Evolutionary conservation across 2,888 invertebrate species (phyloP).

Genomic region (Morinoia aosen): DNA sequence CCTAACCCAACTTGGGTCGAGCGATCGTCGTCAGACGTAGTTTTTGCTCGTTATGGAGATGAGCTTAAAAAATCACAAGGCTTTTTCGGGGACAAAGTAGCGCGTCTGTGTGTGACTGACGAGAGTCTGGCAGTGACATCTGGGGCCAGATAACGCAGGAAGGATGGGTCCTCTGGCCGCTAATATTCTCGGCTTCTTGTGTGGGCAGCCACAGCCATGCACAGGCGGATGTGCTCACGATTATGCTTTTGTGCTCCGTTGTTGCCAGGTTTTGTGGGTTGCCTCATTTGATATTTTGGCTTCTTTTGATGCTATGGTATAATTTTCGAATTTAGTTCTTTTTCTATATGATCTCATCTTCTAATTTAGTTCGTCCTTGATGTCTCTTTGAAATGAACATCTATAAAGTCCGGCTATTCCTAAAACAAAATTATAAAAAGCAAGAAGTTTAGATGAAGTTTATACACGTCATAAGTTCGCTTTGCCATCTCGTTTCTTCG

Average conservation of each 20-base stretch:
- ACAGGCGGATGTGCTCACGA: not conserved
- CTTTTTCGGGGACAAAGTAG: not conserved
- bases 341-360: not conserved
- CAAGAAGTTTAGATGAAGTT: no score
- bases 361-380: no score
- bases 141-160: not conserved
- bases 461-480: no score
- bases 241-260: not conserved
- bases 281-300: not conserved
- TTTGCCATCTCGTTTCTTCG: no score
- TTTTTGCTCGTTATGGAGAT: not conserved
- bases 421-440: no score
- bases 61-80: not conserved
- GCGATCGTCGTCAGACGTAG: slow-evolving; percentile 8
- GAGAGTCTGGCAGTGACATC: not conserved
- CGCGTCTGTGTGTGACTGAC: not conserved
- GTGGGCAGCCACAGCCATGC: not conserved
- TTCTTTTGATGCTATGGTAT: not conserved
- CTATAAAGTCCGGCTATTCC: no score
- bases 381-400: no score
- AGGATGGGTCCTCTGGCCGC: not conserved
- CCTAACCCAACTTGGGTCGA: slow-evolving; percentile 37
- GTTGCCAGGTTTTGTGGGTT: no score
- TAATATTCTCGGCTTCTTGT: not conserved
- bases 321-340: not conserved